phyloP scores from a whole-genome alignment of 2,113 vertebrate species.

The Hipposideros armiger region DNA sequence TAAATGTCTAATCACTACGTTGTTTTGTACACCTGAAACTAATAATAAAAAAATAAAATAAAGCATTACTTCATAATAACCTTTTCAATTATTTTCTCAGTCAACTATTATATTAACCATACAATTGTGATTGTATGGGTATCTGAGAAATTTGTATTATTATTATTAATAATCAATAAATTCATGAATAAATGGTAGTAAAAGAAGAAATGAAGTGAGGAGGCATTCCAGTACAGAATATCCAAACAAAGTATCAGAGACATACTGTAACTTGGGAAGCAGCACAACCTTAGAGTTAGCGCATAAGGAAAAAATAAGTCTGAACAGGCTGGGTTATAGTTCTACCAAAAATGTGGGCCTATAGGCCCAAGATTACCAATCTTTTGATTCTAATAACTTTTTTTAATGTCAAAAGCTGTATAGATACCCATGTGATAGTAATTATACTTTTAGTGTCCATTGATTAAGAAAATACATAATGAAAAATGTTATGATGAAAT shows the following conservation, averaged over 20 bases:
- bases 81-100: conserved; percentile 18
- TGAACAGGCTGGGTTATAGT: background rate
- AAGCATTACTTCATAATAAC: background rate
- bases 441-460: background rate
- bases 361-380: background rate
- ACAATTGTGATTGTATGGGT: background rate
- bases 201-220: background rate
- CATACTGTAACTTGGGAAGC: background rate
- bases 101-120: conserved; percentile 23
- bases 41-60: too few species aligned
- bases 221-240: background rate
- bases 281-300: background rate
- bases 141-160: conserved; percentile 16
- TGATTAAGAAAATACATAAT: too few species aligned
- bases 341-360: background rate
- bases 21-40: too few species aligned
- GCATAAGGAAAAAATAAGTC: background rate
- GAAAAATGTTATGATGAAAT: conserved; percentile 1
- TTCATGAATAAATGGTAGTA: background rate
- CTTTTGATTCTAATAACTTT: background rate
- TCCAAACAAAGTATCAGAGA: background rate
- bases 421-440: background rate
- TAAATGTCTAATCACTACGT: too few species aligned
- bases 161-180: conserved; percentile 37
- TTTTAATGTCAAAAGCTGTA: conserved; percentile 12